Evolutionary conservation across 2,888 invertebrate species (phyloP).

Genomic region (Lasioglossum vierecki): DNA sequence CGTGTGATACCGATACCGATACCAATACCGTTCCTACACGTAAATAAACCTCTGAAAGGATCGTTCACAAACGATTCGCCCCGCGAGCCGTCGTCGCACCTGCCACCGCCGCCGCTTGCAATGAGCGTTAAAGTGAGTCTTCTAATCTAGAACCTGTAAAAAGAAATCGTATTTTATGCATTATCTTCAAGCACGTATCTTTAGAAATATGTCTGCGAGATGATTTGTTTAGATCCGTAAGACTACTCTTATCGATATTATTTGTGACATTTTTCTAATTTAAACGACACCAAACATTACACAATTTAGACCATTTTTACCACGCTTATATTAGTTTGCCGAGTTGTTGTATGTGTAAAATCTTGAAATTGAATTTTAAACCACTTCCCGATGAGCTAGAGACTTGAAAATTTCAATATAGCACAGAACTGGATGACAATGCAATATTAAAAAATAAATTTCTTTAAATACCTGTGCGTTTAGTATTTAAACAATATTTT

Average conservation of each 20-base stretch:
- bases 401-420: too few relatives aligned
- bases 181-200: not conserved
- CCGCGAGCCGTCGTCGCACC: conserved; percentile 52
- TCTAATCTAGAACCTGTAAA: conserved; percentile 34
- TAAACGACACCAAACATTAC: not conserved
- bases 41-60: conserved; percentile 55
- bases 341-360: too few relatives aligned
- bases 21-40: conserved; percentile 35
- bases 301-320: not conserved
- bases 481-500: too few relatives aligned
- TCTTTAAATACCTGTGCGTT: too few relatives aligned
- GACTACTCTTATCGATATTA: not conserved
- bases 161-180: not conserved
- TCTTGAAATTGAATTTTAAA: too few relatives aligned
- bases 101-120: conserved; percentile 59
- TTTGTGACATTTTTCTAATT: not conserved
- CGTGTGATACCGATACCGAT: conserved; percentile 43
- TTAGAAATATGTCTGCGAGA: not conserved
- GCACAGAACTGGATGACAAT: too few relatives aligned
- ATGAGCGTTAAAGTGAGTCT: conserved; percentile 62
- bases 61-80: conserved; percentile 45
- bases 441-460: too few relatives aligned
- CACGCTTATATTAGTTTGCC: too few relatives aligned
- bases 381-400: too few relatives aligned
- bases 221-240: not conserved